These are phyloP conservation scores for Malurus melanocephalus DNA, from an alignment of 2,113 vertebrate species.

Conservation along the genomic window DNA sequence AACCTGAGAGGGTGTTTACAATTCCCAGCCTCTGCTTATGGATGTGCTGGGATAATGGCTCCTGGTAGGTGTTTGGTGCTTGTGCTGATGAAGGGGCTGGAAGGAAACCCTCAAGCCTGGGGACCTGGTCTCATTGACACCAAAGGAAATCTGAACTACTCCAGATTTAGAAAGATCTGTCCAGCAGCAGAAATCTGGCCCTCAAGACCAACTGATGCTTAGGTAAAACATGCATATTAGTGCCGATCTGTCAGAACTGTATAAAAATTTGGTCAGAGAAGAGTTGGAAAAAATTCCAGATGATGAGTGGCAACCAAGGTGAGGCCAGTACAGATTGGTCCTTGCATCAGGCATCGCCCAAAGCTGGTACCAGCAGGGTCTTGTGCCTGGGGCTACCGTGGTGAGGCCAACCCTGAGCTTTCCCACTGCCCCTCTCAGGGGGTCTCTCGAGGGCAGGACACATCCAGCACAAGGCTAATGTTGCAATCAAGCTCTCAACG, in stretches of 20 bases:
- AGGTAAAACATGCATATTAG: neutral
- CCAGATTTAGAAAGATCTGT: neutral
- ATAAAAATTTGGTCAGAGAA: neutral
- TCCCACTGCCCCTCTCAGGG: accelerated
- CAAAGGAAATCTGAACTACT: neutral
- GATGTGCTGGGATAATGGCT: neutral
- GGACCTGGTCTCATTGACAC: neutral
- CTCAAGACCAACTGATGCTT: neutral
- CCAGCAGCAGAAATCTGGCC: neutral
- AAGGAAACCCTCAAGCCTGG: neutral
- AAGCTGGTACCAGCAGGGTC: neutral
- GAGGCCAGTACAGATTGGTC: neutral
- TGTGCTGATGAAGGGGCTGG: neutral
- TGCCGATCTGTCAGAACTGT: neutral
- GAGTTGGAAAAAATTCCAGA: neutral
- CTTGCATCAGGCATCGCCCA: neutral
- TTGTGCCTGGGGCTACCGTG: neutral
- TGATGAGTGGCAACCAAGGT: neutral
- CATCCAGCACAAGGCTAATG: neutral
- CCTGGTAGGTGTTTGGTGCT: neutral
- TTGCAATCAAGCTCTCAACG: neutral
- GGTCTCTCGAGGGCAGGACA: neutral
- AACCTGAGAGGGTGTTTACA: constrained; percentile 19
- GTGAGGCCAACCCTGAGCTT: neutral
- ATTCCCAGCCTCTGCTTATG: constrained; percentile 10